Percentiles rank a stretch among this genome's conserved stretches.
phyloP scores from a whole-genome alignment of 2,888 invertebrate species.

The Acrocyrtus sp. region DNA sequence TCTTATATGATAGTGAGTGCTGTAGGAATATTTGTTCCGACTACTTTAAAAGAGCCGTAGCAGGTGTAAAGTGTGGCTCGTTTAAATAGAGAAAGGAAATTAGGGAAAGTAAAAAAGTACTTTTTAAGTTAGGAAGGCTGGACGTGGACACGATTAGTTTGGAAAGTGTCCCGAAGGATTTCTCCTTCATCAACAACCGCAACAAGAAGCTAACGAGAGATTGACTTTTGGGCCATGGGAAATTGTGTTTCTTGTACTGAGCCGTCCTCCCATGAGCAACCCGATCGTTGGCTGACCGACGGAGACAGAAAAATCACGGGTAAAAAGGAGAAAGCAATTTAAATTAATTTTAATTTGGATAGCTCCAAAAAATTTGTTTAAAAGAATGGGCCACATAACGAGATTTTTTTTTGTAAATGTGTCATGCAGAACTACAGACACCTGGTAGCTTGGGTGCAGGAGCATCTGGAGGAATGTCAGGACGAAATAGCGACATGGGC shows the following conservation, averaged over 20 bases:
- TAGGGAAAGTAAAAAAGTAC: too few species aligned
- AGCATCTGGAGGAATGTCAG: conserved; percentile 35
- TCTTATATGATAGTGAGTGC: too few species aligned
- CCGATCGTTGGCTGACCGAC: conserved; percentile 54
- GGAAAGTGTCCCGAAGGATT: too few species aligned
- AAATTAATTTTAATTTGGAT: neutral
- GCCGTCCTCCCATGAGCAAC: conserved; percentile 57
- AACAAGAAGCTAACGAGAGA: neutral
- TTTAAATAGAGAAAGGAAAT: too few species aligned
- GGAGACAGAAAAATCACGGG: conserved; percentile 55
- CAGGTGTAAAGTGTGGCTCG: too few species aligned
- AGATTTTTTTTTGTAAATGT: too few species aligned
- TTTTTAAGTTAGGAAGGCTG: too few species aligned
- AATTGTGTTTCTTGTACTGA: conserved; percentile 63
- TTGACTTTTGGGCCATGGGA: conserved; percentile 57
- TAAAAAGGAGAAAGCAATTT: too few species aligned
- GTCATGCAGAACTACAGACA: conserved; percentile 50
- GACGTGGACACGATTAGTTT: too few species aligned
- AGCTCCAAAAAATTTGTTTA: neutral
- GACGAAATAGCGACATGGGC: conserved; percentile 23
- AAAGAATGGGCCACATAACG: neutral
- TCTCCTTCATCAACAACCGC: neutral
- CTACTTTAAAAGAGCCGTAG: too few species aligned
- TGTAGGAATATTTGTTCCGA: conserved; percentile 5
- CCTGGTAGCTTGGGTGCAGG: conserved; percentile 40